These are phyloP conservation scores for Cheilosia variabilis DNA, from an alignment of 2,888 invertebrate genomes.

Conservation along the genomic window DNA sequence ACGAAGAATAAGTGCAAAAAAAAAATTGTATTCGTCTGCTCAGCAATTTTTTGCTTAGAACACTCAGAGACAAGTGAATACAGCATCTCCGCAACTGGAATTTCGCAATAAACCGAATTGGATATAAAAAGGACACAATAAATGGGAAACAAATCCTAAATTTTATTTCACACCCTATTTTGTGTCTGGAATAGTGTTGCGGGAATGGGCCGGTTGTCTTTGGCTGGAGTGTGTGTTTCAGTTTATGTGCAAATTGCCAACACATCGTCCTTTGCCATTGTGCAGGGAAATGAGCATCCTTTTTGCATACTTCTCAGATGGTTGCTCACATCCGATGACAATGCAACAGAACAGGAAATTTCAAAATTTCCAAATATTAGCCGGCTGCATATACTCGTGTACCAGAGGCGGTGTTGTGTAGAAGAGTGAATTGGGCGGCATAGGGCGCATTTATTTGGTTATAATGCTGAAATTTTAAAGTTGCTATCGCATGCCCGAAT, in stretches of 20 bases:
- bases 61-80: conserved; percentile 58
- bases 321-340: conserved; percentile 46
- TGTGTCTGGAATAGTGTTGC: conserved; percentile 33
- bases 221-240: conserved; percentile 20
- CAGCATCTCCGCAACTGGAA: conserved; percentile 53
- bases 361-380: conserved; percentile 42
- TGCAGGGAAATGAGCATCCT: conserved; percentile 43
- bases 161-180: conserved; percentile 70
- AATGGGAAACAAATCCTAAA: conserved; percentile 74
- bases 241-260: conserved; percentile 70
- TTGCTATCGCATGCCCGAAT: too few relatives aligned
- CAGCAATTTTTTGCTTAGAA: conserved; percentile 54
- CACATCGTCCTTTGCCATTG: conserved; percentile 41
- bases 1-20: background rate
- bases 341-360: conserved; percentile 33
- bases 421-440: too few relatives aligned
- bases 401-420: background rate
- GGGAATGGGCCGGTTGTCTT: background rate
- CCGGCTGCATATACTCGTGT: background rate
- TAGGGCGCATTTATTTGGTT: too few relatives aligned
- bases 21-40: conserved; percentile 45
- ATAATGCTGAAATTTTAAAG: too few relatives aligned
- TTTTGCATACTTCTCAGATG: conserved; percentile 28
- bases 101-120: conserved; percentile 74
- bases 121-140: conserved; percentile 72